Percentiles rank a stretch among this genome's conserved stretches.
Conservation (phyloP, 2,113 vertebrate species). For the Callipepla californica region DNA sequence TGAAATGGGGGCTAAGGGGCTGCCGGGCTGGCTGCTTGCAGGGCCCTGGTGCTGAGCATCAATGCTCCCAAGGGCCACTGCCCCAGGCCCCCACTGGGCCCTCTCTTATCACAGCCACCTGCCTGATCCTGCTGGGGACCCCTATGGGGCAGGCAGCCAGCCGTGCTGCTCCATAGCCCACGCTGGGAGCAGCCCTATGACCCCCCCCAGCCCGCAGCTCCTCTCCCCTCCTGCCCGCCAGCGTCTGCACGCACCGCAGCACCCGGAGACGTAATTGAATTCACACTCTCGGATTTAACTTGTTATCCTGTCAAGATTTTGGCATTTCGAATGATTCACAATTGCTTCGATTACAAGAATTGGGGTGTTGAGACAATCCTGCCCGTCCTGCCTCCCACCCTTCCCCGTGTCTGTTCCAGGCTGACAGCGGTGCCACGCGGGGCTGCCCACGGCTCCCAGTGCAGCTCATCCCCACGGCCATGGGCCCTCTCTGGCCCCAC, state of each 20-base stretch:
- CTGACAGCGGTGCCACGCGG: too few species aligned
- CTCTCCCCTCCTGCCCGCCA: fast-evolving
- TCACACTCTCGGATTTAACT: conserved; percentile 52
- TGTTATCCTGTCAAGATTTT: conserved; percentile 68
- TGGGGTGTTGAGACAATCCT: conserved; percentile 69
- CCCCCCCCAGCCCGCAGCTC: not conserved
- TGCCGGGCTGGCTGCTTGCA: not conserved
- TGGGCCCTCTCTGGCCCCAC: not conserved
- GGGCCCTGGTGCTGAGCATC: not conserved
- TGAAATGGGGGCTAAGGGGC: not conserved
- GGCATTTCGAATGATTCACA: conserved; percentile 65
- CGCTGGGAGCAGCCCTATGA: too few species aligned
- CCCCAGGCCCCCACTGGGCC: too few species aligned
- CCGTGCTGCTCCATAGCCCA: too few species aligned
- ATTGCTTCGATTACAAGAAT: conserved; percentile 71
- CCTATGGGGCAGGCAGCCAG: too few species aligned
- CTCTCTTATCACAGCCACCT: too few species aligned
- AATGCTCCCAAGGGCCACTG: not conserved
- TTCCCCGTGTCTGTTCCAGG: not conserved
- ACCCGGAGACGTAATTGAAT: conserved; percentile 56
- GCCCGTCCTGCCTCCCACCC: conserved; percentile 31
- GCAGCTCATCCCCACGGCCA: fast-evolving
- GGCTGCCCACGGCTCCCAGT: not conserved
- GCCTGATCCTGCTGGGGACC: not conserved
- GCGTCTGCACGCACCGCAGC: not conserved